Percentiles rank a stretch among this genome's conserved stretches.
Conservation (phyloP, 2,888 invertebrate species). For the Pteria penguin region DNA sequence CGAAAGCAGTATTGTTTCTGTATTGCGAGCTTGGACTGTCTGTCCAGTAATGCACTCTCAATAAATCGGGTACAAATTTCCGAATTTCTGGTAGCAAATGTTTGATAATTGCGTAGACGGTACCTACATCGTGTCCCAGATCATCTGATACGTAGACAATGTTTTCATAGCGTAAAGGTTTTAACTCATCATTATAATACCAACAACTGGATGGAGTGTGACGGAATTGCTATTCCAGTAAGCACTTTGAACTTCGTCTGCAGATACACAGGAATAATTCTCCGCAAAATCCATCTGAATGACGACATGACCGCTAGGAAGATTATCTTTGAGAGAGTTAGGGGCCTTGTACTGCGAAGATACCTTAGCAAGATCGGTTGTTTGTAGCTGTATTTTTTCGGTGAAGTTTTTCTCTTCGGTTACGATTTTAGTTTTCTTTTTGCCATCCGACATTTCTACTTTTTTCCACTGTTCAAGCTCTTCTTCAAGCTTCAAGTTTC, state of each 20-base stretch:
- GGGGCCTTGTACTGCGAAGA: constrained; percentile 37
- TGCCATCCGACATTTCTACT: constrained; percentile 27
- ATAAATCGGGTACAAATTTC: neutral
- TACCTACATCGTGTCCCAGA: constrained; percentile 31
- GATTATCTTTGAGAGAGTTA: constrained; percentile 34
- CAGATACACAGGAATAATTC: constrained; percentile 41
- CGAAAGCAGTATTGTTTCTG: too few relatives aligned
- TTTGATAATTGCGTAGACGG: constrained; percentile 37
- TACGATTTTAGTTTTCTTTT: constrained; percentile 36
- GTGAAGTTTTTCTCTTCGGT: constrained; percentile 11
- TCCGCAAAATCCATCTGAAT: constrained; percentile 55
- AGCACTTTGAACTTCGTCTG: constrained; percentile 47
- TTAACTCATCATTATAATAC: constrained; percentile 23
- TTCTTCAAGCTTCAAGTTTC: constrained; percentile 5
- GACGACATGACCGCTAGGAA: constrained; percentile 35
- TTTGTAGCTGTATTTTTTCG: constrained; percentile 7
- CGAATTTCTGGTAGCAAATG: constrained; percentile 31
- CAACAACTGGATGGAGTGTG: constrained; percentile 51
- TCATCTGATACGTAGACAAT: constrained; percentile 48
- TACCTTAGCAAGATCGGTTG: constrained; percentile 29
- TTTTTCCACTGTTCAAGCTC: constrained; percentile 32
- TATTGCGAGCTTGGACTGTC: constrained; percentile 52
- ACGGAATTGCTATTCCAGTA: constrained; percentile 49
- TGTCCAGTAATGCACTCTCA: constrained; percentile 47
- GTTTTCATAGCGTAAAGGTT: constrained; percentile 21